A percentile compares a stretch with the other conserved stretches of the same genome.
phyloP scores from a whole-genome alignment of 2,113 vertebrate genomes.

The Psilopsiagon aurifrons region DNA sequence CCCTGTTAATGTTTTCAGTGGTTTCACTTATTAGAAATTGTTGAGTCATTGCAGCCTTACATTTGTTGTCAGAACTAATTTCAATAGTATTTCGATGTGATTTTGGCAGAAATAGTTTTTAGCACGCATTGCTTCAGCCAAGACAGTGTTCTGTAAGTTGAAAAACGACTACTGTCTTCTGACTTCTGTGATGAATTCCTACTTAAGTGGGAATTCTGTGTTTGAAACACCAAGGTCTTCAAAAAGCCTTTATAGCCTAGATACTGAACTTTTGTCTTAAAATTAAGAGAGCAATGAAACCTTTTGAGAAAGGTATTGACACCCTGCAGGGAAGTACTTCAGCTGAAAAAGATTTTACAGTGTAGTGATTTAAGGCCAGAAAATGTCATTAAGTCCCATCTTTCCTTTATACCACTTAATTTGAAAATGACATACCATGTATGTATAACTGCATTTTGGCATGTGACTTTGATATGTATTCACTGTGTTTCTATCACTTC shows the following conservation, averaged over 20 bases:
- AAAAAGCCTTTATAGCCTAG: background rate
- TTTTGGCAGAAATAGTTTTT: background rate
- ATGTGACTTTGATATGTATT: background rate
- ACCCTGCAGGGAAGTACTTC: background rate
- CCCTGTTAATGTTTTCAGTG: background rate
- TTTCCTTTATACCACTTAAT: background rate
- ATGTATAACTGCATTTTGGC: background rate
- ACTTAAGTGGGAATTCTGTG: conserved; percentile 27
- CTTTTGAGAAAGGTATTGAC: conserved; percentile 72
- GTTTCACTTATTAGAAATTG: background rate
- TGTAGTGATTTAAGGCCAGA: background rate
- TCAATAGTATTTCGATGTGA: background rate
- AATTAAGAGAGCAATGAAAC: conserved; percentile 70
- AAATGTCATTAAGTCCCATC: background rate
- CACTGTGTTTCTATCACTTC: background rate
- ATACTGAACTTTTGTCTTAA: conserved; percentile 66
- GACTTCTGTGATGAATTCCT: background rate
- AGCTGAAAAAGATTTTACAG: background rate
- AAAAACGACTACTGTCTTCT: background rate
- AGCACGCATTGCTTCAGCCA: background rate
- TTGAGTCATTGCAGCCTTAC: background rate
- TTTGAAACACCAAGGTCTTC: background rate
- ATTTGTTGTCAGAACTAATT: background rate
- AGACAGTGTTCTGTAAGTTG: background rate
- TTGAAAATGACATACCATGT: background rate